Evolutionary conservation across 2,797 vertebrate genomes (phyloP), one percentile per base, ranked within the genome.

Genomic region (Pangasius sanitwongsei): DNA sequence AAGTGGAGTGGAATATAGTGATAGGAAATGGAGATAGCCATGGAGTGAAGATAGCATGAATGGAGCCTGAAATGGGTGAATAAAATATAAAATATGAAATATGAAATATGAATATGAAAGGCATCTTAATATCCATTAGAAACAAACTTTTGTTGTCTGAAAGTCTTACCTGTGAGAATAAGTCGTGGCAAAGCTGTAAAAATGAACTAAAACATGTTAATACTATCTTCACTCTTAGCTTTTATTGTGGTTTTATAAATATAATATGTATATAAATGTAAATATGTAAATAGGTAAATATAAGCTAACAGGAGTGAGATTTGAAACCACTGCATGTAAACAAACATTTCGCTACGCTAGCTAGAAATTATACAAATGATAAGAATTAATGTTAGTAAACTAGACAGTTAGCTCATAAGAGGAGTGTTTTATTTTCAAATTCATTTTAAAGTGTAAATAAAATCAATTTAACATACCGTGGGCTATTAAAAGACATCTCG

Each of bases 401-500:
- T 15, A 16, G 2, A 65, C 13, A 9, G n/a, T 9, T 44, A 48
- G 25, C 13, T 3, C 18, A 48, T 31, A n/a, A 59, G 18, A 63
- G 7, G 3, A 11, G 0, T 50, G 41, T 59, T 82, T 59, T 25
- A 4, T 59, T 15, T 63, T 8, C 18, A 53, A 8, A 31, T 80
- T 18, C 0, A 59, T 11, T n/a, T 6, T 53, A 59, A 67, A 88
- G 6, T 28, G 16, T 15, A 12, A 48, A 55, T 48, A 37, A 78
- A 81, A 44, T 44, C 41, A 44, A 44, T 41, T 3, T 70, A 11
- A 1, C 72, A 89, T 55, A 88, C 55, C 44, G 37, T 69, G 18
- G 41, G 1, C 4, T 4, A 31, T 41, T 41, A 37, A 83, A 85
- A 41, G 0, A 15, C 91, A 91, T 90, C 28, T n/a, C 15, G 13